Evolutionary conservation across 2,113 vertebrate species (phyloP).

Genomic region (Sisor rabdophorus): DNA sequence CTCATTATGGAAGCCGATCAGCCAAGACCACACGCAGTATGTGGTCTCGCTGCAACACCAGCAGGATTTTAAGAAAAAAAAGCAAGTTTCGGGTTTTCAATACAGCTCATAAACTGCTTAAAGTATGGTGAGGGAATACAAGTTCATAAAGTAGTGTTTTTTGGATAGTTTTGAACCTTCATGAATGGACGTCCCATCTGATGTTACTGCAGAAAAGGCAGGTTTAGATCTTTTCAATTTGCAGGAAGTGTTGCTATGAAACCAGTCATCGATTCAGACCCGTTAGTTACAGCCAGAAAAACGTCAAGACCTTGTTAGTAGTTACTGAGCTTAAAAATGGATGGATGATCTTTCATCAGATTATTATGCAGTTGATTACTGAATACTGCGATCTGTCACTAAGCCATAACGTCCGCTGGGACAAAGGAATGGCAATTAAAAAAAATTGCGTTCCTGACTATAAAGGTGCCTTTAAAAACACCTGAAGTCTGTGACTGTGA

Average conservation of each 20-base stretch:
- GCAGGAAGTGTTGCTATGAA: neutral
- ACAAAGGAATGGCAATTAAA: neutral
- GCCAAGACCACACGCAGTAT: slow-evolving; percentile 19
- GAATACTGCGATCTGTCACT: neutral
- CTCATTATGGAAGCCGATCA: slow-evolving; percentile 31
- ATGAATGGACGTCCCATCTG: too few species aligned
- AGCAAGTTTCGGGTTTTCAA: neutral
- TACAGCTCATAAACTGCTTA: neutral
- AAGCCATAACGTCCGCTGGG: neutral
- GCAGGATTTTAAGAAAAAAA: neutral
- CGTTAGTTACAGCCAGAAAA: neutral
- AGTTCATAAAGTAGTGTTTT: too few species aligned
- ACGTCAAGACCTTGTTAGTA: neutral
- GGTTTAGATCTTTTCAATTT: neutral
- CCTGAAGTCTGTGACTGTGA: neutral
- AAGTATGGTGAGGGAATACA: neutral
- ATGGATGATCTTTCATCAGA: neutral
- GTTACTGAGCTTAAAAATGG: neutral
- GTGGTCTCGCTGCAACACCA: neutral
- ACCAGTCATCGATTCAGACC: neutral
- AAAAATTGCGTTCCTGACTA: neutral
- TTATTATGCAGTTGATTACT: neutral
- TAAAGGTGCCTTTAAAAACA: neutral
- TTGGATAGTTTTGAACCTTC: too few species aligned
- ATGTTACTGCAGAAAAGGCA: neutral